Conservation (phyloP, 2,888 invertebrate species). For the Lypha dubia region DNA sequence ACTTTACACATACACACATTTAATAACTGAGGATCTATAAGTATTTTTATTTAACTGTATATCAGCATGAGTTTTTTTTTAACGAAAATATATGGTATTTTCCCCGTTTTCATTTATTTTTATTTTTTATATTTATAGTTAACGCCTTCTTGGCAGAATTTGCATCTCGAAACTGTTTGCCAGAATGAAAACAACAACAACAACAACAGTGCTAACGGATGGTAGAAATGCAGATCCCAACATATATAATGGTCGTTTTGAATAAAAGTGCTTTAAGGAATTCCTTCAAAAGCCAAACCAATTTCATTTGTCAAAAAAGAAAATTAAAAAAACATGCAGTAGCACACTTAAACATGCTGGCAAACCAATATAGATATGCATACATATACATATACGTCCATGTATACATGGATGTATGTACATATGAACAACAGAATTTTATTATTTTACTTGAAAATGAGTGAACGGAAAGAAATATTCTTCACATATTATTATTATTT, state of each 20-base stretch:
- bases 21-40: constrained; percentile 21
- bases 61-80: constrained; percentile 22
- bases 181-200: constrained; percentile 47
- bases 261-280: constrained; percentile 62
- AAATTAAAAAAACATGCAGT: constrained; percentile 30
- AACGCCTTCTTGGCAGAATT: constrained; percentile 70
- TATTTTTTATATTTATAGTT: constrained; percentile 55
- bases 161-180: constrained; percentile 48
- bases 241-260: constrained; percentile 23
- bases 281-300: constrained; percentile 70
- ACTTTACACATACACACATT: neutral
- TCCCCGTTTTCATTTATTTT: constrained; percentile 12
- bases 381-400: neutral
- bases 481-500: constrained; percentile 47
- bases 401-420: neutral
- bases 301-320: constrained; percentile 71
- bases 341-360: constrained; percentile 20
- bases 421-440: too few species aligned
- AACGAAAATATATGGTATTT: constrained; percentile 36
- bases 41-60: constrained; percentile 32
- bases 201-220: constrained; percentile 34
- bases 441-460: constrained; percentile 39
- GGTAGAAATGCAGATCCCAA: constrained; percentile 30
- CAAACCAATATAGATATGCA: constrained; percentile 20
- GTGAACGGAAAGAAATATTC: constrained; percentile 6